These are phyloP conservation scores for Siderastrea radians DNA, from an alignment of 92 coral and sea anemone species.

Conservation along the genomic window DNA sequence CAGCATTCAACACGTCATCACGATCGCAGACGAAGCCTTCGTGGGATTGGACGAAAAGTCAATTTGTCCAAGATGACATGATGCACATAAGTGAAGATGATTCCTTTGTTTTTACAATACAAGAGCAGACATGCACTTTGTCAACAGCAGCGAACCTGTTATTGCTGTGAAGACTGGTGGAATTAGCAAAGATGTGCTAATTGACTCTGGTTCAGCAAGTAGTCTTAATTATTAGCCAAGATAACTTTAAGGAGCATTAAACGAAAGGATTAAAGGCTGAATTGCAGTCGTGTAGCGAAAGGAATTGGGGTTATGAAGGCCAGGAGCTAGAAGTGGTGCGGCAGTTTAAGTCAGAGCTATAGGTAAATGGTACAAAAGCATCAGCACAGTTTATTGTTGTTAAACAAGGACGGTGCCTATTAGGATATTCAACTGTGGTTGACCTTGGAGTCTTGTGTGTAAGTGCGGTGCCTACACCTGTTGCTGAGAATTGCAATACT, in stretches of 20 bases:
- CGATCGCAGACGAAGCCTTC: neutral
- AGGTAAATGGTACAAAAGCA: neutral
- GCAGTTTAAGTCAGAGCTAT: conserved; percentile 56
- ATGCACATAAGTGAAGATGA: conserved; percentile 11
- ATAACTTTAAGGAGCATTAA: conserved; percentile 31
- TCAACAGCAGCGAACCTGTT: conserved; percentile 45
- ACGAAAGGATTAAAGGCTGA: conserved; percentile 51
- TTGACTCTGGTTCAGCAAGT: conserved; percentile 79
- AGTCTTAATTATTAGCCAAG: conserved; percentile 46
- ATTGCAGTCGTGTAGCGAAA: conserved; percentile 40
- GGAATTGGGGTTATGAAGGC: conserved; percentile 58
- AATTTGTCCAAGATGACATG: neutral
- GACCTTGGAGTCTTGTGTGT: conserved; percentile 64
- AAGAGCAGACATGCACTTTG: conserved; percentile 19
- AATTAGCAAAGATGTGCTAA: conserved; percentile 52
- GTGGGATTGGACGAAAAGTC: conserved; percentile 14
- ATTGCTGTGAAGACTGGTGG: conserved; percentile 67
- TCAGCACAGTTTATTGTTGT: conserved; percentile 55
- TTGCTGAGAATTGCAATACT: conserved; percentile 45
- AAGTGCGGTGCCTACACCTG: conserved; percentile 42
- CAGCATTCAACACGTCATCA: conserved; percentile 6
- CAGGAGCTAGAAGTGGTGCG: conserved; percentile 57
- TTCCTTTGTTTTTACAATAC: conserved; percentile 13
- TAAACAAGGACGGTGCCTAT: conserved; percentile 66
- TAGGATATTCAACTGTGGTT: conserved; percentile 57